Base-by-base conservation (phyloP, 1,140 invertebrate genomes). In the Lerema accius region DNA sequence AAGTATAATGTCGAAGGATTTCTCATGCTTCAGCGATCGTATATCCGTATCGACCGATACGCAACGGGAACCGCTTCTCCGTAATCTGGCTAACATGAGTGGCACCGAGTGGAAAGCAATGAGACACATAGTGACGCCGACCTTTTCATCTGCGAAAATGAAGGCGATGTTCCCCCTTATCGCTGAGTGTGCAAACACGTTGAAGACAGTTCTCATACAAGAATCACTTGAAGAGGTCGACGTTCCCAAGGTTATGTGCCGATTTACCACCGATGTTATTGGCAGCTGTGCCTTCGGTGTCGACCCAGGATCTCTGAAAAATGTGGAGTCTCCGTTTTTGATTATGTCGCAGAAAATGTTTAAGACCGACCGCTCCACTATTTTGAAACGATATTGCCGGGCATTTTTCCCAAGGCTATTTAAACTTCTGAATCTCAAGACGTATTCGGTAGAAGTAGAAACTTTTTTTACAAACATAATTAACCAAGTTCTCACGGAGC, bases 61-160 rank as follows among this genome's bases (percentile, higher is more conserved):
- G 9, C 75, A 79, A 56, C 69, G 83, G 28, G 88, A 91, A 48
- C 89, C 90, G 3, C 67, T 92, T 15, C 76, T 90, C 11, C 78
- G 83, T 11, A 90, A 91, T 69, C 62, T 91, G 59, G 80, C 83
- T 0, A 90, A 89, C 45, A 89, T 91, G 86, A 84, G 87, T 35
- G 92, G 89, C 4, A 46, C 84, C 4, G 87, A 91, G 62, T 92
- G 91, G 91, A 91, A 89, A 64, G 71, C 82, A 4, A 86, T 91
- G 77, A 65, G 84, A 43, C 78, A 82, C 4, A 85, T 88, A 45
- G 73, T 92, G 0, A 84, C 88, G 3, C 91, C 90, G 3, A 87
- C 90, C 3, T 92, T 92, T 69, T 91, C 90, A 0, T 86, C 90
- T 3, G 89, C 83, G 19, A 92, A 91, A 70, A 91, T 92, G 83